Evolutionary conservation across 2,888 invertebrate genomes (phyloP).

Genomic region (Lycaena phlaeas): DNA sequence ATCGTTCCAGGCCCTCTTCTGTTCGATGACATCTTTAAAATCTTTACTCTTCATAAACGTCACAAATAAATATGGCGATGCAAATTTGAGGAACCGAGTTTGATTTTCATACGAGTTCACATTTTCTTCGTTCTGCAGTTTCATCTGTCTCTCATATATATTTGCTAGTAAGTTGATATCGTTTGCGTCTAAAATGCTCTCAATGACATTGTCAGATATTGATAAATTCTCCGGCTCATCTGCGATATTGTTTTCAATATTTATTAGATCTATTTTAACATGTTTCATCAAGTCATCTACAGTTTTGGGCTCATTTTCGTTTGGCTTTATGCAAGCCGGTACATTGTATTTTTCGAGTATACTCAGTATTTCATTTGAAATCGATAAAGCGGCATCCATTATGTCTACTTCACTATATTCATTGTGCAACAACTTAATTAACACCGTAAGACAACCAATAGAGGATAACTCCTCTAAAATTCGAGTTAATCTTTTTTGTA

Average conservation of each 20-base stretch:
- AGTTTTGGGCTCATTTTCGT: constrained; percentile 30
- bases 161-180: constrained; percentile 75
- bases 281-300: constrained; percentile 35
- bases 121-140: constrained; percentile 32
- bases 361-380: constrained; percentile 66
- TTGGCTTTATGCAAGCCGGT: constrained; percentile 33
- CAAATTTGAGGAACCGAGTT: constrained; percentile 38
- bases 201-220: constrained; percentile 71
- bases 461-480: constrained; percentile 78
- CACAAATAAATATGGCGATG: constrained; percentile 74
- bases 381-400: constrained; percentile 71
- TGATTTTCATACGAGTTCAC: constrained; percentile 24
- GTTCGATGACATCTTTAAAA: constrained; percentile 72
- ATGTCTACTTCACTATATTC: constrained; percentile 80
- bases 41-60: constrained; percentile 70
- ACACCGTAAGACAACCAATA: constrained; percentile 79
- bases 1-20: constrained; percentile 77
- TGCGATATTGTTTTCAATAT: constrained; percentile 25
- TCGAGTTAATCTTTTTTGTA: constrained; percentile 75
- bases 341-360: constrained; percentile 74
- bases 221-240: constrained; percentile 22
- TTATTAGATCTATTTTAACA: constrained; percentile 31
- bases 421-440: constrained; percentile 77
- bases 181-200: constrained; percentile 75
- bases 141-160: constrained; percentile 73